Evolutionary conservation across 1,140 invertebrate genomes (phyloP).

Genomic region (Euwallacea similis): DNA sequence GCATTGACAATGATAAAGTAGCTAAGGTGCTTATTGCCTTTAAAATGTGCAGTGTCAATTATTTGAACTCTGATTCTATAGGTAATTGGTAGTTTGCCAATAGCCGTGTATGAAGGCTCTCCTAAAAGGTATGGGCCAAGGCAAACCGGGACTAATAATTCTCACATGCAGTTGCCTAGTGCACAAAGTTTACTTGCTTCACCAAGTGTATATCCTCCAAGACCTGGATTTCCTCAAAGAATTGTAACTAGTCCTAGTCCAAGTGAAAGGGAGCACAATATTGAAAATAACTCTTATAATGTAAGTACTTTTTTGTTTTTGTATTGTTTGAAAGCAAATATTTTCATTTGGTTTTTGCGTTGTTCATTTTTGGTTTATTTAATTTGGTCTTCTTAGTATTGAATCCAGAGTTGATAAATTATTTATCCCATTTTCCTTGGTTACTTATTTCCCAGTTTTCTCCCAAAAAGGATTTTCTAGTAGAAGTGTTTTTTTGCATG

Average conservation of each 20-base stretch:
- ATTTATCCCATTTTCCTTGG: not conserved
- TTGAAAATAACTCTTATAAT: constrained; percentile 49
- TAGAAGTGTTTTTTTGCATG: constrained; percentile 3
- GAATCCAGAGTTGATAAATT: no score
- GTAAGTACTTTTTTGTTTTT: constrained; percentile 42
- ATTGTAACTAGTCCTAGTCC: constrained; percentile 55
- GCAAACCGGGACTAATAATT: constrained; percentile 50
- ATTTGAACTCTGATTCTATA: not conserved
- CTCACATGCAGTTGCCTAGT: constrained; percentile 58
- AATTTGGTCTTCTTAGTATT: no score
- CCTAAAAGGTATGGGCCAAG: constrained; percentile 78
- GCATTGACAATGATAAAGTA: constrained; percentile 62
- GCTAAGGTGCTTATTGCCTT: constrained; percentile 60
- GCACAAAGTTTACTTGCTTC: constrained; percentile 63
- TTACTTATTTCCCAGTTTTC: not conserved
- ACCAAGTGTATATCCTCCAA: constrained; percentile 67
- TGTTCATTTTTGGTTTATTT: no score
- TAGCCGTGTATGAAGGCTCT: constrained; percentile 89
- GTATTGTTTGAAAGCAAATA: no score
- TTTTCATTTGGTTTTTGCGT: no score
- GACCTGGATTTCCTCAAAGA: constrained; percentile 73
- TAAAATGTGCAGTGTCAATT: not conserved
- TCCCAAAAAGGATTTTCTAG: not conserved
- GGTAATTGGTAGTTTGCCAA: constrained; percentile 79
- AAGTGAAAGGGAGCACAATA: constrained; percentile 53